Conservation (phyloP, 2,888 invertebrate species). For the Pseudococcus jackbeardsleyi region DNA sequence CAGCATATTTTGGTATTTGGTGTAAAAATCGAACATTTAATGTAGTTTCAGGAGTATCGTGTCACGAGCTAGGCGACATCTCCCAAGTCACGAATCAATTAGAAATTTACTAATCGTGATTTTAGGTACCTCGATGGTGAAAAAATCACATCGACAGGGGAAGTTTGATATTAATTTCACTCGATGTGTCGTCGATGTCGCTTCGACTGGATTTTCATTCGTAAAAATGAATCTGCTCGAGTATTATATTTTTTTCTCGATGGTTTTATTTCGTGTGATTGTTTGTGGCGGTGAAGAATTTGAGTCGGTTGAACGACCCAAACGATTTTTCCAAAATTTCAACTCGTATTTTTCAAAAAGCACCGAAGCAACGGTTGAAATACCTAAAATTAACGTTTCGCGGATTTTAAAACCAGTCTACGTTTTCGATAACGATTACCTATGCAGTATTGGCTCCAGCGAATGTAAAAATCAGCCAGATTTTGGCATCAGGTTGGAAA, state of each 20-base stretch:
- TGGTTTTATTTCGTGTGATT: not conserved
- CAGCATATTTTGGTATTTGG: conserved; percentile 37
- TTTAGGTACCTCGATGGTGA: not conserved
- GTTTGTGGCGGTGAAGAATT: not conserved
- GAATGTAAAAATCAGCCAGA: not conserved
- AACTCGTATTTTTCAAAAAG: conserved; percentile 47
- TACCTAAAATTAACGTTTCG: conserved; percentile 18
- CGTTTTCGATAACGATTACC: conserved; percentile 2
- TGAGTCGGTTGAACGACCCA: not conserved
- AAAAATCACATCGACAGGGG: not conserved
- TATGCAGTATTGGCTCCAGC: conserved; percentile 11
- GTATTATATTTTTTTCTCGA: not conserved
- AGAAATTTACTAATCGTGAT: conserved; percentile 23
- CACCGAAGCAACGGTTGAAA: not conserved
- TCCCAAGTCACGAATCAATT: conserved; percentile 44
- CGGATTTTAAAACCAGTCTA: conserved; percentile 15
- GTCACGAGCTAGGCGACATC: conserved; percentile 23
- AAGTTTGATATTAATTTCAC: not conserved
- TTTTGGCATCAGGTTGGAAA: not conserved
- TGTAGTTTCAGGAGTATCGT: not conserved
- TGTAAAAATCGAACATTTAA: not conserved
- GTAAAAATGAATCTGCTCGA: not conserved
- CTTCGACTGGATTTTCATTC: not conserved
- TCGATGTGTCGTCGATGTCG: not conserved
- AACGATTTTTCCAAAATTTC: conserved; percentile 54